These are phyloP conservation scores for Charadrius vociferus DNA, from an alignment of 2,113 vertebrate species.

Conservation along the genomic window DNA sequence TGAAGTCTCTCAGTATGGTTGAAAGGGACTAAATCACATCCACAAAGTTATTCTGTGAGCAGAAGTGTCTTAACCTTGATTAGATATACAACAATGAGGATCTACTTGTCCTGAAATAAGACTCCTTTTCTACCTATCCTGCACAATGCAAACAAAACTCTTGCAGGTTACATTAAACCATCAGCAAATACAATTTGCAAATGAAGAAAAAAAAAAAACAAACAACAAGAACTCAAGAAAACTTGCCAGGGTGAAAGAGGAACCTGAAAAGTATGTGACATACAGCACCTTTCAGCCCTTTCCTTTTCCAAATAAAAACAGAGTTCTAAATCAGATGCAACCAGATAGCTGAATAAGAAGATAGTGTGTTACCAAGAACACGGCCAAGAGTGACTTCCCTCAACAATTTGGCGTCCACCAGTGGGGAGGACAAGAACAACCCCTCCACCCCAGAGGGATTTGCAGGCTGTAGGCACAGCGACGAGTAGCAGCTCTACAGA, in stretches of 20 bases:
- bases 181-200: not conserved
- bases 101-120: not conserved
- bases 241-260: not conserved
- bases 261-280: not conserved
- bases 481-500: not conserved
- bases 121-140: not conserved
- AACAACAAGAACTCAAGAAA: not conserved
- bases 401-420: not conserved
- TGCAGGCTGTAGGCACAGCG: not conserved
- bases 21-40: not conserved
- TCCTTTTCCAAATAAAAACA: not conserved
- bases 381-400: not conserved
- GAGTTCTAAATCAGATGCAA: not conserved
- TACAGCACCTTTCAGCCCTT: not conserved
- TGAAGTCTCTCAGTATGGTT: not conserved
- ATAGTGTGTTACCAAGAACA: not conserved
- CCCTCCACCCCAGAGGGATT: not conserved
- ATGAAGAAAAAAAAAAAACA: not conserved
- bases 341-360: not conserved
- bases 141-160: not conserved
- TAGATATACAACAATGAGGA: not conserved
- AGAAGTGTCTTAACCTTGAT: not conserved
- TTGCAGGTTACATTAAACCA: not conserved
- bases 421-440: not conserved
- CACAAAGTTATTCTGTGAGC: not conserved